Evolutionary conservation across 1,140 invertebrate genomes (phyloP).

Genomic region (Charaxes varanes): DNA sequence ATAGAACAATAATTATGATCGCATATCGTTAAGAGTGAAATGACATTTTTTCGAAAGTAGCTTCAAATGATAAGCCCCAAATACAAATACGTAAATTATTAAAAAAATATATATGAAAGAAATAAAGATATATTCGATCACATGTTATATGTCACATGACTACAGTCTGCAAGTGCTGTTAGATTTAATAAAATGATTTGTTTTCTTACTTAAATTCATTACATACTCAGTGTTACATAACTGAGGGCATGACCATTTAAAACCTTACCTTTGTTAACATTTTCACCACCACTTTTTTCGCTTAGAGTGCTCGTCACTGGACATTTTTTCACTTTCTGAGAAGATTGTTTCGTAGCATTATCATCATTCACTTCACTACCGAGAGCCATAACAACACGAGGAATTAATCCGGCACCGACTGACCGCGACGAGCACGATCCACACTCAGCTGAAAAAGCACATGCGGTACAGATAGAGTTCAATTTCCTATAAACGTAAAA

Average conservation of each 20-base stretch:
- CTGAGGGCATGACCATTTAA: conserved; percentile 56
- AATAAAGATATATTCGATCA: conserved; percentile 12
- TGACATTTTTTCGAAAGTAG: too few relatives aligned
- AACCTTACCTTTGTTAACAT: conserved; percentile 69
- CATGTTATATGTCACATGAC: conserved; percentile 51
- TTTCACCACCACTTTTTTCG: conserved; percentile 53
- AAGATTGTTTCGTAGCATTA: conserved; percentile 61
- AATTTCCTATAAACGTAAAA: conserved; percentile 45
- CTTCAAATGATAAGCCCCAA: too few relatives aligned
- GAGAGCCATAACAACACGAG: conserved; percentile 75
- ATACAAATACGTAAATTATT: too few relatives aligned
- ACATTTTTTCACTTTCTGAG: conserved; percentile 72
- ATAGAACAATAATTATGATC: too few relatives aligned
- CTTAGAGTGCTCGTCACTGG: conserved; percentile 53
- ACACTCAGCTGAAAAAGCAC: conserved; percentile 70
- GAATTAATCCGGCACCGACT: conserved; percentile 66
- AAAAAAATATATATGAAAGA: too few relatives aligned
- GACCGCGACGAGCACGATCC: conserved; percentile 67
- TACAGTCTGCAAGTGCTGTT: conserved; percentile 26
- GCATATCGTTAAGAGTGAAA: too few relatives aligned
- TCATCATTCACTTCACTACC: conserved; percentile 74
- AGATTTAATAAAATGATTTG: conserved; percentile 12
- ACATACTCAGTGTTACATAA: conserved; percentile 68
- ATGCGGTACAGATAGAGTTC: conserved; percentile 70
- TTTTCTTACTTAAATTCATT: conserved; percentile 27